Evolutionary conservation across 2,797 vertebrate genomes (phyloP).

Genomic region (Chloroceryle amazona): DNA sequence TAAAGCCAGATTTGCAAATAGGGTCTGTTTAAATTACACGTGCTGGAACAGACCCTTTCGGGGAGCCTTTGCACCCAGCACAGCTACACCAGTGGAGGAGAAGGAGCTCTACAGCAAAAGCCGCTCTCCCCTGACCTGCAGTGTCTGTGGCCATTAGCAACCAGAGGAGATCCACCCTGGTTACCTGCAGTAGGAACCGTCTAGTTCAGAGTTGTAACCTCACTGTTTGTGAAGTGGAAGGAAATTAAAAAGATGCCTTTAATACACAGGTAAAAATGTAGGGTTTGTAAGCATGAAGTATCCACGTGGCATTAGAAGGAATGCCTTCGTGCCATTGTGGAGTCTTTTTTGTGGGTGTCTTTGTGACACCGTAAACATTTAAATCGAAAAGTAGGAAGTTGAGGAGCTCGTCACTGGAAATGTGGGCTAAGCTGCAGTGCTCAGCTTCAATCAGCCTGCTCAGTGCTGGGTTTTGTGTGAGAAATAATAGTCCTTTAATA

Average conservation of each 20-base stretch:
- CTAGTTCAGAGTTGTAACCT: not conserved
- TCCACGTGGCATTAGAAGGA: not conserved
- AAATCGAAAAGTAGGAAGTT: constrained; percentile 24
- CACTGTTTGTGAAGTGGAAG: not conserved
- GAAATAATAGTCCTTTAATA: constrained; percentile 17
- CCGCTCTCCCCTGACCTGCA: not conserved
- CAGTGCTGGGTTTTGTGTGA: not conserved
- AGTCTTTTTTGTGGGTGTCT: not conserved
- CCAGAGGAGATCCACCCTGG: not conserved
- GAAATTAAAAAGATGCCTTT: not conserved
- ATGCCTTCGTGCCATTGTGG: not conserved
- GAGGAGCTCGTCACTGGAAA: not conserved
- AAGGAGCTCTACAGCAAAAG: not conserved
- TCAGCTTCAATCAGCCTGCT: not conserved
- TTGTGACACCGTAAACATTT: not conserved
- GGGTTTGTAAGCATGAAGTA: not conserved
- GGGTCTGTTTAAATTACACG: not conserved
- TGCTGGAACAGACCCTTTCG: not conserved
- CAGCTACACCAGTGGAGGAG: not conserved
- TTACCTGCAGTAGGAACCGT: not conserved
- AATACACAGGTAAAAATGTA: not conserved
- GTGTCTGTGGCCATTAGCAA: not conserved
- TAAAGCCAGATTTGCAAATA: not conserved
- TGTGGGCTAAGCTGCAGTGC: not conserved
- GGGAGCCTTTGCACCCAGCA: not conserved